Evolutionary conservation across 2,797 vertebrate genomes (phyloP).

Genomic region (Pantherophis vulpinus): DNA sequence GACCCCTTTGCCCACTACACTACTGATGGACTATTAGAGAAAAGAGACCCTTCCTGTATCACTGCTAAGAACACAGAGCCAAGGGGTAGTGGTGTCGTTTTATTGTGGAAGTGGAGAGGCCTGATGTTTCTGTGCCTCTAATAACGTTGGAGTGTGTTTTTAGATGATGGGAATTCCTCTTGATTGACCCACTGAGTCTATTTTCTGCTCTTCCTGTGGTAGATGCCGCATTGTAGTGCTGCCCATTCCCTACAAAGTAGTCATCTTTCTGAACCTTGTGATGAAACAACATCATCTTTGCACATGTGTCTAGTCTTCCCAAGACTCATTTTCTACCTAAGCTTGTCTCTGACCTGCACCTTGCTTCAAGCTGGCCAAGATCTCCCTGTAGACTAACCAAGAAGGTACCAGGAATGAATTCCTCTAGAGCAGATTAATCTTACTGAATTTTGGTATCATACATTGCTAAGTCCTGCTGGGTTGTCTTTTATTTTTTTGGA

Average conservation of each 20-base stretch:
- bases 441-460: slow-evolving; percentile 33
- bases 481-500: slow-evolving; percentile 20
- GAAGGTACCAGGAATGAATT: slow-evolving; percentile 26
- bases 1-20: slow-evolving; percentile 8
- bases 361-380: slow-evolving; percentile 27
- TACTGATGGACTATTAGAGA: slow-evolving; percentile 4
- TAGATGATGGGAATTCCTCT: slow-evolving; percentile 12
- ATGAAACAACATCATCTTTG: slow-evolving; percentile 21
- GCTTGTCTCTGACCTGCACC: slow-evolving; percentile 9
- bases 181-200: neutral
- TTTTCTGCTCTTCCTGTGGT: neutral
- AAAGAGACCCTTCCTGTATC: neutral
- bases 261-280: neutral
- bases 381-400: slow-evolving; percentile 26
- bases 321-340: slow-evolving; percentile 9
- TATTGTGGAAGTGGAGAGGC: neutral
- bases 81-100: neutral
- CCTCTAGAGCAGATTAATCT: slow-evolving; percentile 21
- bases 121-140: neutral
- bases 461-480: slow-evolving; percentile 37
- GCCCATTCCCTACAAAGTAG: neutral
- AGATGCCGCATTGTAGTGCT: neutral
- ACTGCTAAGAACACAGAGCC: neutral
- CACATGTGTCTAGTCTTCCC: slow-evolving; percentile 44
- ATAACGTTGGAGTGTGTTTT: neutral